Conservation (phyloP, 2,888 invertebrate species). For the Seira ritae region DNA sequence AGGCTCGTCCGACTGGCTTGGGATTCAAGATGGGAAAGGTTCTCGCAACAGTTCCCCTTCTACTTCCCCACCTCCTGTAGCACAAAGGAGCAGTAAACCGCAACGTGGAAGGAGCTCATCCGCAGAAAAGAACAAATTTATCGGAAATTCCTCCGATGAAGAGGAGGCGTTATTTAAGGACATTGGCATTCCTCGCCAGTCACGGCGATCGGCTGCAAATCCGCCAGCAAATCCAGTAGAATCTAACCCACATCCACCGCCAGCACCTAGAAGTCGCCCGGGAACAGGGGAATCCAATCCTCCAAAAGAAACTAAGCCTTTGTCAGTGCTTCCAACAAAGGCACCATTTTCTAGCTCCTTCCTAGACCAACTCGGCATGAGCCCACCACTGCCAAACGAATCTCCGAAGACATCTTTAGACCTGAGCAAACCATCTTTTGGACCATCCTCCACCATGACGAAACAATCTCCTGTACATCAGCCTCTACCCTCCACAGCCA, state of each 20-base stretch:
- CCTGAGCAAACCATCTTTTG: slow-evolving; percentile 36
- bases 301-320: background rate
- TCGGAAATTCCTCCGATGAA: slow-evolving; percentile 35
- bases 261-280: background rate
- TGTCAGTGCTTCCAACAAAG: background rate
- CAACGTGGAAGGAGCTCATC: background rate
- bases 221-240: background rate
- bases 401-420: slow-evolving; percentile 58
- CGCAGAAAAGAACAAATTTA: slow-evolving; percentile 2
- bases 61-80: slow-evolving; percentile 27
- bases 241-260: background rate
- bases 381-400: slow-evolving; percentile 17
- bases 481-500: slow-evolving; percentile 22
- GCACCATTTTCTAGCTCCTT: slow-evolving; percentile 32
- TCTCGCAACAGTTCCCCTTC: slow-evolving; percentile 42
- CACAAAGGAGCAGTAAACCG: slow-evolving; percentile 1
- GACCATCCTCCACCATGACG: slow-evolving; percentile 1
- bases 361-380: slow-evolving; percentile 37
- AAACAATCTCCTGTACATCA: background rate
- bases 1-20: slow-evolving; percentile 52
- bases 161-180: slow-evolving; percentile 37
- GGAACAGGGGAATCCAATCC: slow-evolving; percentile 1
- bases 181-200: slow-evolving; percentile 24
- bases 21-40: slow-evolving; percentile 41
- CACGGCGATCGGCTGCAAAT: background rate